Conservation (phyloP, 2,888 invertebrate species). For the Plusia festucae region DNA sequence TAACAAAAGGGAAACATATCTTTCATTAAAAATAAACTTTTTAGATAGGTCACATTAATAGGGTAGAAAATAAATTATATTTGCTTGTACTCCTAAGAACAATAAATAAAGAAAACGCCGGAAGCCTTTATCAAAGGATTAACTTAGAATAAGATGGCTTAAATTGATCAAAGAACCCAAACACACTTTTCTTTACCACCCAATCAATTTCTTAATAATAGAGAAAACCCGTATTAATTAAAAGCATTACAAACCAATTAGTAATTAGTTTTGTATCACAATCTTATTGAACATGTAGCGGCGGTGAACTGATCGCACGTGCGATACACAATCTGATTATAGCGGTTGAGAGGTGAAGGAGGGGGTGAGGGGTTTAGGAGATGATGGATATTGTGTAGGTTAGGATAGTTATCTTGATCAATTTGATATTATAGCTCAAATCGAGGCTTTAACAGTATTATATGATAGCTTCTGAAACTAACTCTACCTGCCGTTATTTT, state of each 20-base stretch:
- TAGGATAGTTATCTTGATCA: background rate
- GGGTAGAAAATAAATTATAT: background rate
- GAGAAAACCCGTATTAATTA: background rate
- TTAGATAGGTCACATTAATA: background rate
- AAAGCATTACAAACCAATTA: background rate
- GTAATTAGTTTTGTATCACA: constrained; percentile 5
- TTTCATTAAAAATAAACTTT: background rate
- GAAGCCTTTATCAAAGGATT: background rate
- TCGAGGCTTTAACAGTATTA: too few species aligned
- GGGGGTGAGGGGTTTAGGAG: background rate
- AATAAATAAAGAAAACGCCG: background rate
- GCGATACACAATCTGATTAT: background rate
- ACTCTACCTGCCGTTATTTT: too few species aligned
- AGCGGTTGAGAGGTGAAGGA: background rate
- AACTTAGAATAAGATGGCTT: background rate
- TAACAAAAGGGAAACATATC: background rate
- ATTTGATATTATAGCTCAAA: background rate
- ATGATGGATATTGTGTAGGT: background rate
- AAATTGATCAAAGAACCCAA: background rate
- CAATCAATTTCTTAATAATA: background rate
- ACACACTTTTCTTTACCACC: background rate
- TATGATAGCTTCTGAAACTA: too few species aligned
- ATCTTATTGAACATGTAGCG: background rate
- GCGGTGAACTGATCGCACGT: background rate
- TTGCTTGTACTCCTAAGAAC: background rate